Base-by-base conservation (phyloP, 2,113 vertebrate species). In the Atherinomorus stipes region DNA sequence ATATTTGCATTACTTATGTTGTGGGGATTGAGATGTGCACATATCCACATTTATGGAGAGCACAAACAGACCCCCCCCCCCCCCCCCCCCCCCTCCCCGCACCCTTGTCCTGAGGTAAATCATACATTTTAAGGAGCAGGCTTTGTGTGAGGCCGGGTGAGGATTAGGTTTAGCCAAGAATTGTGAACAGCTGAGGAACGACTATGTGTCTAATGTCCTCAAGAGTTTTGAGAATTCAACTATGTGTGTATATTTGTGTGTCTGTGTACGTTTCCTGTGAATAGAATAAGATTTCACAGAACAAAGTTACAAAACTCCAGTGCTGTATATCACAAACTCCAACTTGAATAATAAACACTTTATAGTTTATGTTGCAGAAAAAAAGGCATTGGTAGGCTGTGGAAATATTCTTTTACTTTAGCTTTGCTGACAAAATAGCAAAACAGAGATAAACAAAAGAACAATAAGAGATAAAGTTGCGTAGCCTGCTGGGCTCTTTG, bases 281-380 rank as follows among this genome's bases (percentile, higher is more conserved):
- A 78, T 66, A 71, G 65, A 64, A 45, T 85, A 60, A 74, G 42
- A 56, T 80, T 87, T 79, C 69, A 31, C 42, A 42, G 44, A 74
- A 71, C 62, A 66, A 31, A 60, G 63, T 83, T 56, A 75, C 68
- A 62, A 76, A 79, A 67, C 53, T 67, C 57, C 0, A 3, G 4
- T 18, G 44, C 57, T 54, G 28, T 57, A 53, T 28, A 76, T 76
- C 66, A 80, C 49, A 76, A 62, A 64, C 40, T 59, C 4, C 44
- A n/a, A 16, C 50, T 69, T 71, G 76, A 80, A 74, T 88, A 79
- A 78, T 72, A 70, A 78, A 62, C 40, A 78, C 19, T 31, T 54
- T 16, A 19, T 21, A 47, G 63, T 19, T 11, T 23, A 28, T 16
- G 25, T 22, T 50, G 19, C 15, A n/a, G 40, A 51, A 47, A 40